Conservation (phyloP, 2,797 vertebrate species). For the Pogoniulus pusillus region DNA sequence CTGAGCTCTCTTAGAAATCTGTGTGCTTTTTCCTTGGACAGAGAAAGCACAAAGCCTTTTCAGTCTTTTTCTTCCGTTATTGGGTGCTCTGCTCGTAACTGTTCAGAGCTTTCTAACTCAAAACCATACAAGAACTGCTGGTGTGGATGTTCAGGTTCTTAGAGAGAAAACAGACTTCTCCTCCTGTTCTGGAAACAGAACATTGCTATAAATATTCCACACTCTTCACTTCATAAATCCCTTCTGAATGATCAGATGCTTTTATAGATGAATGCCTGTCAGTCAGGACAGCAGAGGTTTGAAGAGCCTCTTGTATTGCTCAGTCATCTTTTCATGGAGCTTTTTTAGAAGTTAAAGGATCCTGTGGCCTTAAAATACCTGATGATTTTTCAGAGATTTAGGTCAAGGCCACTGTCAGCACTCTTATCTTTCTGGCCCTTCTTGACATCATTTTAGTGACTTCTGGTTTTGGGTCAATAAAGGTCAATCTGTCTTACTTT, state of each 20-base stretch:
- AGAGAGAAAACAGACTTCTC: neutral
- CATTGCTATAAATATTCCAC: neutral
- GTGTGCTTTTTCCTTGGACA: neutral
- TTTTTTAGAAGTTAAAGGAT: neutral
- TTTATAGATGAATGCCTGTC: neutral
- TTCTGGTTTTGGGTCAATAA: neutral
- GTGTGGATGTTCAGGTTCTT: neutral
- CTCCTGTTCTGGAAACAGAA: neutral
- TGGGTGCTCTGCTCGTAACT: neutral
- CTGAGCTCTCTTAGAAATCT: neutral
- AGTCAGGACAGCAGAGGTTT: neutral
- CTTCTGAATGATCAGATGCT: neutral
- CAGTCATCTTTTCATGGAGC: neutral
- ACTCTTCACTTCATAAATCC: neutral
- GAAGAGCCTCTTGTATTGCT: neutral
- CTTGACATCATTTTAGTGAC: neutral
- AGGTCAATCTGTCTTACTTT: neutral
- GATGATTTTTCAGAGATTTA: neutral
- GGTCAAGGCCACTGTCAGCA: neutral
- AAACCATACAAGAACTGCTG: neutral
- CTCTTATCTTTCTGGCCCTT: neutral
- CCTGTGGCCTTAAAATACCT: neutral
- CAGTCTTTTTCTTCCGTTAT: neutral
- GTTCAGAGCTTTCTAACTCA: neutral
- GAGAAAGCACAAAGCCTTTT: neutral